Conservation (phyloP, 1,140 invertebrate genomes). For the Drosophila ohnishii region DNA sequence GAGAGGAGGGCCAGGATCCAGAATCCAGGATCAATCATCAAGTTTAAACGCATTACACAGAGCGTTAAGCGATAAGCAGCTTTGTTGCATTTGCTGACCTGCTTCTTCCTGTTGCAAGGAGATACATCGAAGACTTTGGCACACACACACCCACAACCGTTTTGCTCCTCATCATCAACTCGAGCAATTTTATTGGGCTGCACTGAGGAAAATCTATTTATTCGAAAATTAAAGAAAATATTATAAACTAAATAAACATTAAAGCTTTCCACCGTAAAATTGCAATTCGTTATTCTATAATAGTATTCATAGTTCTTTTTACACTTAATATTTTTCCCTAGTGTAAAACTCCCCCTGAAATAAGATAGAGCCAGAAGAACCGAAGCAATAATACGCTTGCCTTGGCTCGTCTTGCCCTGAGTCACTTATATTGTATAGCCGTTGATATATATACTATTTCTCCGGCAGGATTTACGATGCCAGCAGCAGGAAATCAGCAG, state of each 20-base stretch:
- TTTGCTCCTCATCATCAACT: constrained; percentile 64
- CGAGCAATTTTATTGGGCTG: constrained; percentile 71
- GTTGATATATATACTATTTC: constrained; percentile 52
- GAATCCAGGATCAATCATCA: constrained; percentile 71
- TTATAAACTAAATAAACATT: background rate
- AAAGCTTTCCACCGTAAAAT: background rate
- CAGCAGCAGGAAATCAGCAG: constrained; percentile 48
- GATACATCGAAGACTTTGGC: constrained; percentile 49
- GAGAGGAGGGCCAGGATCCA: background rate
- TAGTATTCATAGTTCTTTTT: background rate
- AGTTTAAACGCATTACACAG: constrained; percentile 79
- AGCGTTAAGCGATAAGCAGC: constrained; percentile 81
- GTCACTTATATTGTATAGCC: constrained; percentile 52
- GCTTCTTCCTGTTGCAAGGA: constrained; percentile 47
- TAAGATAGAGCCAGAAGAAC: constrained; percentile 44
- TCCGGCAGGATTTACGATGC: constrained; percentile 70
- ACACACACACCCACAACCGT: constrained; percentile 22
- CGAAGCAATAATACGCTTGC: constrained; percentile 79
- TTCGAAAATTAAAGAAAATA: background rate
- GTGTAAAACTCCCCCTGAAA: constrained; percentile 2
- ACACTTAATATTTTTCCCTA: background rate
- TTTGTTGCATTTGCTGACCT: constrained; percentile 69
- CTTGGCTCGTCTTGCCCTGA: constrained; percentile 62
- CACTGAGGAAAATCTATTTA: constrained; percentile 6
- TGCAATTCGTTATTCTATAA: no score